phyloP scores from a whole-genome alignment of 2,797 vertebrate species.

The Sandelia bainsii region DNA sequence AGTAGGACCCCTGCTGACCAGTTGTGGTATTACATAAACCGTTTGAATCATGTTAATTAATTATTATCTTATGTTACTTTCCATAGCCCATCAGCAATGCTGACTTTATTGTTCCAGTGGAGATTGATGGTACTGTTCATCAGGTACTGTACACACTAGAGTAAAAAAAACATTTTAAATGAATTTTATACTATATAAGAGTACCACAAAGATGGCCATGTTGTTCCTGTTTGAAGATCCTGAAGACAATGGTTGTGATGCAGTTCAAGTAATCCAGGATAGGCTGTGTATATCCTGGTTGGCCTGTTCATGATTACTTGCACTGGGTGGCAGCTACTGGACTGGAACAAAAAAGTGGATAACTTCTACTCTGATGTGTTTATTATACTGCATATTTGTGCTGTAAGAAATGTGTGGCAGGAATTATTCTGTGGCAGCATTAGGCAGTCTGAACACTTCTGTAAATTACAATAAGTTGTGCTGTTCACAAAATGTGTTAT shows the following conservation, averaged over 20 bases:
- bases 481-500: not conserved
- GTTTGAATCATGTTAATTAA: not conserved
- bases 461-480: not conserved
- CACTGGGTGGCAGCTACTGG: constrained; percentile 86
- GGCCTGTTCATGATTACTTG: constrained; percentile 99
- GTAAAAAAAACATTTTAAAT: not conserved
- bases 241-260: constrained; percentile 83
- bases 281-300: constrained; percentile 94
- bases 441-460: not conserved
- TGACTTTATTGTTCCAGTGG: constrained; percentile 98
- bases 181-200: not conserved
- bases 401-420: not conserved
- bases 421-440: not conserved
- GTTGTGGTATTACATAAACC: constrained; percentile 37
- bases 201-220: not conserved
- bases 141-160: constrained; percentile 84
- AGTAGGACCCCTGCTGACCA: constrained; percentile 66
- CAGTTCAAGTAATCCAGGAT: constrained; percentile 99
- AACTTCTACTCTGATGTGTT: not conserved
- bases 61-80: constrained; percentile 53
- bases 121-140: constrained; percentile 98
- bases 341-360: constrained; percentile 18
- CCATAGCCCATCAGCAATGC: constrained; percentile 96
- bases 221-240: constrained; percentile 25
- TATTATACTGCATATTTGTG: not conserved